Evolutionary conservation across 2,113 vertebrate genomes (phyloP), one percentile per base, ranked within the genome.

Genomic region (Cyprinus carpio): DNA sequence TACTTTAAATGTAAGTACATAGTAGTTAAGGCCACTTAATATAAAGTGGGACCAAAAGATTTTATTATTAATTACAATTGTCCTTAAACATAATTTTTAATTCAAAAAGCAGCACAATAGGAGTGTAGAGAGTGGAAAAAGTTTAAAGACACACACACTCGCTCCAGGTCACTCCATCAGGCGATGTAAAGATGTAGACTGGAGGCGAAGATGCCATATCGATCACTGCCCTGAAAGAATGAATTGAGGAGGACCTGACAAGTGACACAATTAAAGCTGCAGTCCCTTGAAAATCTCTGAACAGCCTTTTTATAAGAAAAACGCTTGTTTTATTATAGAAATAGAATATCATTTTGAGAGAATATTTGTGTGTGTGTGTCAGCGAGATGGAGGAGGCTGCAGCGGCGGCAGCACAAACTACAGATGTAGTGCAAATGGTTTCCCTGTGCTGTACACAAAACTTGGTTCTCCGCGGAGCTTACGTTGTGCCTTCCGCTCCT

Each of bases 141-240:
- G 84, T 87, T 51, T 20, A 4, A 65, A 80, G 43, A 25, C 84
- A 82, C 8, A 23, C 83, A 84, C 88, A 85, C 40, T 40, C 8
- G 40, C 40, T 40, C 40, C 37, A 40, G 1, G 37, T 40, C 7
- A 6, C 37, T 40, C 37, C 40, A 40, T 40, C 40, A 40, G 40
- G 40, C 9, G 9, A 86, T 89, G 89, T 90, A 90, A 91, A 88
- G 90, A 90, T 89, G 89, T 89, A 89, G 87, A 92, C 88, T 88
- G 86, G 60, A 90, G 49, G 91, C 84, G 83, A 85, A 88, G 86
- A 90, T 90, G 89, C 85, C 81, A 67, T 91, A 93, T 94, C 92
- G 90, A 93, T 92, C 89, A 85, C 84, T 85, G 90, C 87, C 89
- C 89, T 91, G 34, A 79, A 84, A 85, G 84, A 89, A 87, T 74